Conservation (phyloP, 2,113 vertebrate genomes). For the Vidua macroura region DNA sequence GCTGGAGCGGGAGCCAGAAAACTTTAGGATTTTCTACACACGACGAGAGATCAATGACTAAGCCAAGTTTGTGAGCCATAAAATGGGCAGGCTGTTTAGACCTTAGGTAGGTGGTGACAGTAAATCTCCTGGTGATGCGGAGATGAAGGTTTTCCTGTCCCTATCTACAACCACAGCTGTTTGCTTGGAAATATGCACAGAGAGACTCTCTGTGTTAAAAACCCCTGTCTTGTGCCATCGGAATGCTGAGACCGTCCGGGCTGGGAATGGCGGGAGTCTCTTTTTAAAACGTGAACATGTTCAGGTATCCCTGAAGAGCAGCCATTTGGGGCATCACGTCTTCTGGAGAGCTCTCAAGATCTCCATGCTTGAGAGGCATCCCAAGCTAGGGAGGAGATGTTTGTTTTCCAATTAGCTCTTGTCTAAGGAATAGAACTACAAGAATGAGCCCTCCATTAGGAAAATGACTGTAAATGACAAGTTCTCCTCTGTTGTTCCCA, state of each 20-base stretch:
- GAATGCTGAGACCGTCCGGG: fast-evolving
- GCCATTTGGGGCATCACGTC: neutral
- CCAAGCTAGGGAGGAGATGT: neutral
- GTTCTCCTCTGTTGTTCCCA: neutral
- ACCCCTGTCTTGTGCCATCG: neutral
- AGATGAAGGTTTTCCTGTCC: neutral
- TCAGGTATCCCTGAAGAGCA: neutral
- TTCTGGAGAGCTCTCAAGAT: neutral
- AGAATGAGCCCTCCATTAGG: neutral
- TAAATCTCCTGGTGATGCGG: neutral
- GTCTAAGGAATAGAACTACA: neutral
- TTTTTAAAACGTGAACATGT: neutral
- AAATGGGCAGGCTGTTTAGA: neutral
- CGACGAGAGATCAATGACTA: neutral
- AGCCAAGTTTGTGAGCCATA: neutral
- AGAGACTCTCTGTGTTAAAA: neutral
- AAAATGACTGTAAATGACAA: neutral
- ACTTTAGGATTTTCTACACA: neutral
- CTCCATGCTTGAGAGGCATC: neutral
- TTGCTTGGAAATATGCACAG: neutral
- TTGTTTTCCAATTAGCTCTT: neutral
- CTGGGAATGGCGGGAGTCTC: neutral
- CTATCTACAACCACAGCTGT: neutral
- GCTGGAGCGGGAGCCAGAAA: neutral
- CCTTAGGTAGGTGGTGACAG: neutral